Conservation (phyloP, 2,113 vertebrate species). For the Spermophilus dauricus region DNA sequence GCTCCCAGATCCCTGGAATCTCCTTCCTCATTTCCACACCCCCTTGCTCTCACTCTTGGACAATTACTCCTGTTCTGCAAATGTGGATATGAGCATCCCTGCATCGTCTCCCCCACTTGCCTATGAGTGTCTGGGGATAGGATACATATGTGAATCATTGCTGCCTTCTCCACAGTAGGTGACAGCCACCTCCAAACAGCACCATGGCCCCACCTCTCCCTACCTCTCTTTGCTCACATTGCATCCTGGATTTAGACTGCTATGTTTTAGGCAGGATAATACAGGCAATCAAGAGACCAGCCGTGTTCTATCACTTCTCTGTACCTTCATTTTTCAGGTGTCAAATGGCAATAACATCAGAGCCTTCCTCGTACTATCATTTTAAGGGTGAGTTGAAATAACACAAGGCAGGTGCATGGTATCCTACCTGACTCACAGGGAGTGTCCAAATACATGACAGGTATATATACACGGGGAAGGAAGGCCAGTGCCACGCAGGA, state of each 20-base stretch:
- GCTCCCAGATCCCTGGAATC: neutral
- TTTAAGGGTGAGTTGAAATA: neutral
- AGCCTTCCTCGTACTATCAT: neutral
- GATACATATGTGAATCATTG: neutral
- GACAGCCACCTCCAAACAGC: neutral
- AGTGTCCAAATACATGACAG: neutral
- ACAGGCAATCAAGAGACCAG: neutral
- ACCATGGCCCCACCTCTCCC: neutral
- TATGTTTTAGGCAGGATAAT: neutral
- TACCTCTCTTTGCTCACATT: neutral
- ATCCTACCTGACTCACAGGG: accelerated
- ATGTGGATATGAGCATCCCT: neutral
- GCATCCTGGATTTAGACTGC: neutral
- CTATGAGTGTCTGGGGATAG: neutral
- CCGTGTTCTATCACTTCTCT: neutral
- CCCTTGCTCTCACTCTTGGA: accelerated
- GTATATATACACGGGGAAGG: accelerated
- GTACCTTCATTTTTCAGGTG: neutral
- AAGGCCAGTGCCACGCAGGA: no score
- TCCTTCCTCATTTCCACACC: neutral
- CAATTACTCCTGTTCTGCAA: neutral
- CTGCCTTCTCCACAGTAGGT: neutral
- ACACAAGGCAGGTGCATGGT: no score
- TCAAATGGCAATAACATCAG: neutral
- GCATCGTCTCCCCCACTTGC: neutral